Percentiles rank a stretch among this genome's conserved stretches.
These are phyloP conservation scores for Volucella inanis DNA, from an alignment of 2,888 invertebrate genomes.

Conservation along the genomic window DNA sequence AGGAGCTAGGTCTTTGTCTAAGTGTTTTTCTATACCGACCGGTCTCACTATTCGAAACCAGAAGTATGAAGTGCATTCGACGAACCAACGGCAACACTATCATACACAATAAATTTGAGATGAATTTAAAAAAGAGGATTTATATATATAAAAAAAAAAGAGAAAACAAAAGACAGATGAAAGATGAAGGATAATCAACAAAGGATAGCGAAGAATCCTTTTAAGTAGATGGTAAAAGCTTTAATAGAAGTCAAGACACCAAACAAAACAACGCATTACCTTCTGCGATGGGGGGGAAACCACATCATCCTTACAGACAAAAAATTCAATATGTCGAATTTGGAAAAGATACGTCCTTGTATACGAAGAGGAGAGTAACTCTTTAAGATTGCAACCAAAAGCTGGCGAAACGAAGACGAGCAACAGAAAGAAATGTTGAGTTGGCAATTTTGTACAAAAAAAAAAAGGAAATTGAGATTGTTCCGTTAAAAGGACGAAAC, in stretches of 20 bases:
- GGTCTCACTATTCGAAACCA: too few relatives aligned
- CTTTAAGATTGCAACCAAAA: background rate
- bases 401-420: background rate
- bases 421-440: constrained; percentile 25
- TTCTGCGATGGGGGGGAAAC: constrained; percentile 24
- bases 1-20: too few relatives aligned
- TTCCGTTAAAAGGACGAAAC: constrained; percentile 13
- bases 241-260: constrained; percentile 13
- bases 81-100: too few relatives aligned
- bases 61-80: too few relatives aligned
- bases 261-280: constrained; percentile 47
- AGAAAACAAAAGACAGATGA: background rate
- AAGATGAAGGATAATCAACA: constrained; percentile 11
- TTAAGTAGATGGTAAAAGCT: constrained; percentile 13
- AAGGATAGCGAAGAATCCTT: background rate
- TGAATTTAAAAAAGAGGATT: background rate
- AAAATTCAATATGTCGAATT: constrained; percentile 24
- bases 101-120: constrained; percentile 1
- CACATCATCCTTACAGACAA: background rate
- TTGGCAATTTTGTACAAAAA: constrained; percentile 25
- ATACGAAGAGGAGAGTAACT: background rate
- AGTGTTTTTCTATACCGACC: too few relatives aligned
- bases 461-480: constrained; percentile 55
- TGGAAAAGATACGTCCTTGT: background rate
- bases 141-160: constrained; percentile 16